A percentile compares a stretch with the other conserved stretches of the same genome.
Evolutionary conservation across 1,140 invertebrate species (phyloP).

Genomic region (Sitodiplosis mosellana): DNA sequence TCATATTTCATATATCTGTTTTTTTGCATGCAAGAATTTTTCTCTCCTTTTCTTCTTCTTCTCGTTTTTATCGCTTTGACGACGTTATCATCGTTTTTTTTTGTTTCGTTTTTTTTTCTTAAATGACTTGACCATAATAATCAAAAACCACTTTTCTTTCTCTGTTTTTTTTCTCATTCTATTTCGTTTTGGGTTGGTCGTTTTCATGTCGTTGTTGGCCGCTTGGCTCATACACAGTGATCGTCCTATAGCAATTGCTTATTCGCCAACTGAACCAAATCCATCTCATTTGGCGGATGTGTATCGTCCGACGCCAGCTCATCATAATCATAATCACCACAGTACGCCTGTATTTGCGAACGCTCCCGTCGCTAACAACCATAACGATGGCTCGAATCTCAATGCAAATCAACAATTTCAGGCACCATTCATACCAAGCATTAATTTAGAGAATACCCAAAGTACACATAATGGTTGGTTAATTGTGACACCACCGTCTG

Average conservation of each 20-base stretch:
- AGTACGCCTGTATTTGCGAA: conserved; percentile 14
- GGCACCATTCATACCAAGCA: conserved; percentile 48
- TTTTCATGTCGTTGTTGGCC: too few species aligned
- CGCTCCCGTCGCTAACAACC: conserved; percentile 22
- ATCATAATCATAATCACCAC: conserved; percentile 19
- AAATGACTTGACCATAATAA: too few species aligned
- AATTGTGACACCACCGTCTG: conserved; percentile 28
- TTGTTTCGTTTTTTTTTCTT: too few species aligned
- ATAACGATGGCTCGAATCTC: conserved; percentile 13
- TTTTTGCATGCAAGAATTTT: too few species aligned
- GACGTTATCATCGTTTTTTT: too few species aligned
- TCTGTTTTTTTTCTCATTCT: too few species aligned
- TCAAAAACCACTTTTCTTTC: too few species aligned
- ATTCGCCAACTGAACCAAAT: conserved; percentile 28
- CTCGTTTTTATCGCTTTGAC: too few species aligned
- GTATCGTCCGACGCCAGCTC: conserved; percentile 17
- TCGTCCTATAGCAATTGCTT: conserved; percentile 31
- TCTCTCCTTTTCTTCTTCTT: too few species aligned
- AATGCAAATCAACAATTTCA: conserved; percentile 36
- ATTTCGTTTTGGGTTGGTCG: too few species aligned
- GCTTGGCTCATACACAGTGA: too few species aligned
- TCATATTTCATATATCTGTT: too few species aligned
- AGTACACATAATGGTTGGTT: conserved; percentile 37
- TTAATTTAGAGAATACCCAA: conserved; percentile 32
- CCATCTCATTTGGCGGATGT: not conserved